A percentile compares a stretch with the other conserved stretches of the same genome.
Evolutionary conservation across 2,113 vertebrate species (phyloP).

Genomic region (Monarcha castaneiventris): DNA sequence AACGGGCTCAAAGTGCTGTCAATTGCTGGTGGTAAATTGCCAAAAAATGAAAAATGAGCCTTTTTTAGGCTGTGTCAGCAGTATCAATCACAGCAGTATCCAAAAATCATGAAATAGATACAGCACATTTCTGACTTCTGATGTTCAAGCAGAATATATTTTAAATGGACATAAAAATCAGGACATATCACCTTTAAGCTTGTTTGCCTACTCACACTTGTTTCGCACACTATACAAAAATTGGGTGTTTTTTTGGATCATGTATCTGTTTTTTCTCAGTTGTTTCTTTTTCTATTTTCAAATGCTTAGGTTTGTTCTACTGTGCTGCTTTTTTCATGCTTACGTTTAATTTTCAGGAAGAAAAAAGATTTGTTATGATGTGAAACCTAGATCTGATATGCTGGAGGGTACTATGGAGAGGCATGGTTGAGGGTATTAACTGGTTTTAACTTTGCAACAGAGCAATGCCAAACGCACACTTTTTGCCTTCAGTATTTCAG

Average conservation of each 20-base stretch:
- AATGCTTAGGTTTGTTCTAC: background rate
- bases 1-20: conserved; percentile 13
- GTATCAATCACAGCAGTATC: conserved; percentile 28
- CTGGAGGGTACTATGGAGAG: background rate
- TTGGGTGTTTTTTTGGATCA: rapidly evolving
- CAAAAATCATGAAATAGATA: conserved; percentile 16
- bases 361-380: background rate
- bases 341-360: background rate
- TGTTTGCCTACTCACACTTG: background rate
- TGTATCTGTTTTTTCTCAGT: background rate
- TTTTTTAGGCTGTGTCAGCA: conserved; percentile 37
- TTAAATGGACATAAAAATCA: background rate
- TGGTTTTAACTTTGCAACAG: background rate
- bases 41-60: conserved; percentile 37
- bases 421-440: background rate
- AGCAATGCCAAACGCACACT: background rate
- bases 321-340: background rate
- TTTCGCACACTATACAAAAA: background rate
- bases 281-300: background rate
- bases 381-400: background rate
- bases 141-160: background rate
- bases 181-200: background rate
- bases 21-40: conserved; percentile 5
- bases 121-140: background rate
- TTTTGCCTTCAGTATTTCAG: background rate